Evolutionary conservation across 2,888 invertebrate species (phyloP).

Genomic region (Polylopha cassiicola): DNA sequence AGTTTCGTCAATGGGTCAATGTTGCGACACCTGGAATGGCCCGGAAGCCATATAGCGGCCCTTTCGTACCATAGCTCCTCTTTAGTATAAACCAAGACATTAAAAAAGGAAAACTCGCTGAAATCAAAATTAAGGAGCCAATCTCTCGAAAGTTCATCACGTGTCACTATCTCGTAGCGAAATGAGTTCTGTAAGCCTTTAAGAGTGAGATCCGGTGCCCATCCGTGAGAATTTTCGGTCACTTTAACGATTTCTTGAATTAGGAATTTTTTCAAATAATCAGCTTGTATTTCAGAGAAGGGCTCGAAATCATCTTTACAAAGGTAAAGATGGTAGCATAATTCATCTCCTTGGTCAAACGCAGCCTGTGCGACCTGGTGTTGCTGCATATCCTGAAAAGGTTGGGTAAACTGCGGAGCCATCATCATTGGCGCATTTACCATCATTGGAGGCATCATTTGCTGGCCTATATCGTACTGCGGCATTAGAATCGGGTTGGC

Average conservation of each 20-base stretch:
- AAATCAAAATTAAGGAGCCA: constrained; percentile 60
- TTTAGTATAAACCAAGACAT: constrained; percentile 56
- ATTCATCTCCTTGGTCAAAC: constrained; percentile 22
- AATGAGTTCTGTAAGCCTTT: constrained; percentile 51
- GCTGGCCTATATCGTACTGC: constrained; percentile 4
- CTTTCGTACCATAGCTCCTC: constrained; percentile 67
- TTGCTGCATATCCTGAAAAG: constrained; percentile 3
- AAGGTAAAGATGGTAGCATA: constrained; percentile 45
- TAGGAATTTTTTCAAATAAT: constrained; percentile 47
- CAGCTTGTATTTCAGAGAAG: constrained; percentile 43
- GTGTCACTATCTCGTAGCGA: constrained; percentile 53
- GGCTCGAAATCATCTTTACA: constrained; percentile 61
- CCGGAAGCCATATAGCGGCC: constrained; percentile 65
- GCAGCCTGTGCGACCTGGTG: constrained; percentile 2
- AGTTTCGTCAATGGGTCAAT: constrained; percentile 57
- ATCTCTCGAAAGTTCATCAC: constrained; percentile 45
- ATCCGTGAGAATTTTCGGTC: constrained; percentile 39
- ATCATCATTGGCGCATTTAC: constrained; percentile 28
- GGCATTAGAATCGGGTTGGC: constrained; percentile 3
- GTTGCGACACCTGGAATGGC: constrained; percentile 49
- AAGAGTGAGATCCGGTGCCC: constrained; percentile 55
- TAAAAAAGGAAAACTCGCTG: constrained; percentile 43
- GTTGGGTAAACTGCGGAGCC: constrained; percentile 22
- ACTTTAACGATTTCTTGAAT: constrained; percentile 46
- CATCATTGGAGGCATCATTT: constrained; percentile 16